Evolutionary conservation across 2,888 invertebrate species (phyloP), one percentile per base, ranked within the genome.

Genomic region (Carterocephalus palaemon): DNA sequence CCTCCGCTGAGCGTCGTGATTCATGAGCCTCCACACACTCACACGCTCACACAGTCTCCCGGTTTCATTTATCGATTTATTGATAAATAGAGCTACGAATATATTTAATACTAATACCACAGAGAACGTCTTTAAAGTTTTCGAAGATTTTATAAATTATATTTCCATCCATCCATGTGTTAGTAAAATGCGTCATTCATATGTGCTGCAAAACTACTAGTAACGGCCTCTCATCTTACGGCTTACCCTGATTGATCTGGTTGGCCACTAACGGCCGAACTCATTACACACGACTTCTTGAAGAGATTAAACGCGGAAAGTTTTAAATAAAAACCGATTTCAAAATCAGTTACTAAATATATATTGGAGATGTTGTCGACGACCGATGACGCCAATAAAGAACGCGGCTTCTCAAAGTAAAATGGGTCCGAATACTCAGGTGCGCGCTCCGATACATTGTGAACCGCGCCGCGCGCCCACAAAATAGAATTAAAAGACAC

Each of bases 401-500:
- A 64, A 63, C 63, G 70, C 75, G 75, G 75, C 68, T 59, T 68
- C 61, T 69, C 71, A 78, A 76, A 76, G 80, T 59, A 56, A 61
- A 75, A 70, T 67, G 67, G 65, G 66, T 67, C 66, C 67, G 70
- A 75, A 81, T 81, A 80, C 81, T 80, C 82, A 81, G 81, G 81
- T 81, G 82, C 71, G 78, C 67, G 61, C 57, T 52, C 60, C 59
- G 63, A 68, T 74, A 77, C 76, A 76, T 69, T 76, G 76, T 75
- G 68, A 67, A 64, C 57, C 63, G 56, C 62, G 62, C 60, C 49
- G 55, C 60, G 60, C 66, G 55, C 62, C 65, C 68, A 64, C 56
- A 56, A 62, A 81, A 80, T 75, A 80, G 74, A 80, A 80, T 76
- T 75, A 81, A 81, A 84, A 77, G 71, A 71, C 72, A 61, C 70